Conservation (phyloP, 2,797 vertebrate species). For the Acanthopagrus latus region DNA sequence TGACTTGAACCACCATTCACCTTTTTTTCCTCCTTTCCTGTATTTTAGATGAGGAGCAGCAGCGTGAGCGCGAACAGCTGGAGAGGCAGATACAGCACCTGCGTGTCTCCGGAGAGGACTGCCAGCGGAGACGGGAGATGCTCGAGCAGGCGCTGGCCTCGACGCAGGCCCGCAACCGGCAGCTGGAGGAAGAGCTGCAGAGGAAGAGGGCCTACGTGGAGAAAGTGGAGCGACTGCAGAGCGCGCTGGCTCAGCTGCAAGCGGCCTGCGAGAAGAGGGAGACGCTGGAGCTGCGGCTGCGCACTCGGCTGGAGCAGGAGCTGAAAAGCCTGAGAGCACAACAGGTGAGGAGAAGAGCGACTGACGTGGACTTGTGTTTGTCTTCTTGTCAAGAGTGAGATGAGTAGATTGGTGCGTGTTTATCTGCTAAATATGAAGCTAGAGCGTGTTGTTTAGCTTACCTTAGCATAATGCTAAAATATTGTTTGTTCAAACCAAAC, state of each 20-base stretch:
- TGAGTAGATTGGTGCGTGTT: neutral
- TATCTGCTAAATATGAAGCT: neutral
- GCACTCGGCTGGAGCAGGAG: constrained; percentile 95
- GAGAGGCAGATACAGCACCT: constrained; percentile 90
- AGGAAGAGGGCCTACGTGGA: constrained; percentile 95
- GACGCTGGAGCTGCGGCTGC: constrained; percentile 91
- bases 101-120: constrained; percentile 90
- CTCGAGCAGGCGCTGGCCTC: constrained; percentile 92
- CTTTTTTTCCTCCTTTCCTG: neutral
- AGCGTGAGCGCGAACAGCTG: constrained; percentile 91
- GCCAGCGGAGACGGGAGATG: constrained; percentile 89
- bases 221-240: constrained; percentile 96
- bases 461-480: neutral
- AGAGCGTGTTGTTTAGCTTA: neutral
- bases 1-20: neutral
- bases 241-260: constrained; percentile 94
- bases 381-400: neutral
- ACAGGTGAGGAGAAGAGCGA: constrained; percentile 85
- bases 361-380: neutral
- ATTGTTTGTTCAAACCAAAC: too few species aligned
- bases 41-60: constrained; percentile 91
- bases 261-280: constrained; percentile 96
- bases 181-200: constrained; percentile 92
- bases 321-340: constrained; percentile 94
- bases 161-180: constrained; percentile 88